Evolutionary conservation across 2,888 invertebrate species (phyloP).

Genomic region (Machimus atricapillus): DNA sequence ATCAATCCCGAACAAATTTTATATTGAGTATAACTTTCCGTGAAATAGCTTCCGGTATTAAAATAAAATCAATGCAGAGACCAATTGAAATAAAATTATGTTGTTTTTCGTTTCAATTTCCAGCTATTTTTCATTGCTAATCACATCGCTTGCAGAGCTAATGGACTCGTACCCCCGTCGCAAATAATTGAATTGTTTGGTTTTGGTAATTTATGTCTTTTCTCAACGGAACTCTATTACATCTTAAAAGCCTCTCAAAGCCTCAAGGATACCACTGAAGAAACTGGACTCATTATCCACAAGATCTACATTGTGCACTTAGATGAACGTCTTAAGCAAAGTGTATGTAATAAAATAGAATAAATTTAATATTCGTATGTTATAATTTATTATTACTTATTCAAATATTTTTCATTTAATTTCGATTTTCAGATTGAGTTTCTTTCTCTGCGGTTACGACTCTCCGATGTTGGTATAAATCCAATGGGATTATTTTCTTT

Average conservation of each 20-base stretch:
- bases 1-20: not conserved
- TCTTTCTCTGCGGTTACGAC: not conserved
- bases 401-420: not conserved
- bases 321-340: conserved; percentile 35
- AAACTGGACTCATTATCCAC: conserved; percentile 40
- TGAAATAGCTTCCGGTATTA: not conserved
- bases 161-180: not conserved
- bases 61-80: not conserved
- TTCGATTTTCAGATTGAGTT: conserved; percentile 1
- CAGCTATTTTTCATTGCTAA: conserved; percentile 6
- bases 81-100: not conserved
- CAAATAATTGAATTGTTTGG: conserved; percentile 42
- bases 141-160: not conserved
- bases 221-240: conserved; percentile 40
- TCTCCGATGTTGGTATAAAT: not conserved
- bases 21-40: not conserved
- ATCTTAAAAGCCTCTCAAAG: conserved; percentile 30
- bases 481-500: conserved; percentile 8
- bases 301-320: conserved; percentile 23
- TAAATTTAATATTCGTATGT: not conserved
- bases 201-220: conserved; percentile 23
- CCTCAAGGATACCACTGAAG: conserved; percentile 29
- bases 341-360: not conserved
- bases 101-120: not conserved
- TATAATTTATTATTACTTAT: not conserved